Base-by-base conservation (phyloP, 2,797 vertebrate genomes). In the Urophycis tenuis region DNA sequence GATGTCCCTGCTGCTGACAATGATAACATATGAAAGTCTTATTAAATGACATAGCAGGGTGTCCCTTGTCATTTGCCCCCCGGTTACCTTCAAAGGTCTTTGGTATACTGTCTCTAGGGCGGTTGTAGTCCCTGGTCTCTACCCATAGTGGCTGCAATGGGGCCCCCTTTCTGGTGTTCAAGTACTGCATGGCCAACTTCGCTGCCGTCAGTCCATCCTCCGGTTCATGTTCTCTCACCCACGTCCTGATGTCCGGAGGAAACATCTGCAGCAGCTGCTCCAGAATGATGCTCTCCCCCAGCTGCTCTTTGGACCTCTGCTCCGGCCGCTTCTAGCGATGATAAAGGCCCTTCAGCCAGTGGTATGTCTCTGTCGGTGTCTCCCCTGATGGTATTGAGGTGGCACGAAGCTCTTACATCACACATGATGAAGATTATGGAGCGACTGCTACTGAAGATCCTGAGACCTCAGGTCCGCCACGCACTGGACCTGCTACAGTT, bases 221-320 rank as follows among this genome's bases (percentile, higher is more conserved):
- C 3, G 77, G 77, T 19, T 74, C 34, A 9, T 78, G 72, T 34
- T 72, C 78, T 32, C 30, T 79, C 31, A 79, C 74, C 78, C 74
- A 79, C 31, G 69, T 79, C 9, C 69, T 22, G 7, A 35, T 49
- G 0, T 72, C 74, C 1, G 11, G 0, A 25, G 35, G 72, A 73
- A 73, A 14, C 25, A 73, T n/a, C 22, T 8, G n/a, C 3, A 73
- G 72, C 25, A 71, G 30, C 30, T 71, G 70, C 30, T 71, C 70
- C 29, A 71, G 17, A 30, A 71, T 19, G 70, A 71, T 71, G 30
- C 29, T 14, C 70, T 33, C 70, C 11, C 0, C 70, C 30, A 71
- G 5, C 30, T 71, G 29, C 30, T 71, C 70, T 14, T 17, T 71
- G 17, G 8, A 12, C 5, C 25, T 5, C 70, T 32, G 70, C 29